A percentile compares a stretch with the other conserved stretches of the same genome.
phyloP scores from a whole-genome alignment of 2,797 vertebrate genomes.

The Hirundo rustica region DNA sequence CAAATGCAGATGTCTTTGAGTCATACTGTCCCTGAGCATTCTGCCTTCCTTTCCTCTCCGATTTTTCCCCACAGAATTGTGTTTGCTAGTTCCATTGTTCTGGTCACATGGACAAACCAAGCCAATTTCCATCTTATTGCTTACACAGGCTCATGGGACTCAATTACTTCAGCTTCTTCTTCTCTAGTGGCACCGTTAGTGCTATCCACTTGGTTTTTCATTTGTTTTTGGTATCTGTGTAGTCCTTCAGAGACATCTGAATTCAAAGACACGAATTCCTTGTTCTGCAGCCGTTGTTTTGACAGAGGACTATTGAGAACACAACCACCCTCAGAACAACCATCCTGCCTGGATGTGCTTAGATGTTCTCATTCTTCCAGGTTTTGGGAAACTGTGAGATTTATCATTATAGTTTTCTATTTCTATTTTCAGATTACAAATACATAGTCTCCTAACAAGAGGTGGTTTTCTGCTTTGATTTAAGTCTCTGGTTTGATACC shows the following conservation, averaged over 20 bases:
- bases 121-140: constrained; percentile 19
- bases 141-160: constrained; percentile 41
- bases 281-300: neutral
- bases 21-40: neutral
- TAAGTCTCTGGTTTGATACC: neutral
- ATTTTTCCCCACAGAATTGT: constrained; percentile 12
- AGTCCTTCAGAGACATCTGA: constrained; percentile 40
- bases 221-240: neutral
- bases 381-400: neutral
- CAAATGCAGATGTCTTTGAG: neutral
- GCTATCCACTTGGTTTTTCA: neutral
- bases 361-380: neutral
- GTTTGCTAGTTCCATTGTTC: constrained; percentile 3
- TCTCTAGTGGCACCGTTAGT: constrained; percentile 47
- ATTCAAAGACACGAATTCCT: constrained; percentile 30
- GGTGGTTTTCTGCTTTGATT: neutral
- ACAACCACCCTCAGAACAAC: neutral
- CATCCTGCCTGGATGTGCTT: neutral
- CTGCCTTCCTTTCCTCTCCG: neutral
- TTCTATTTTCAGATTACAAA: neutral
- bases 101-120: constrained; percentile 6
- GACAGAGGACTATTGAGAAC: neutral
- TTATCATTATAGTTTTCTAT: neutral
- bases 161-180: constrained; percentile 62
- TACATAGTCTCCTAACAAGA: neutral